Evolutionary conservation across 1,140 invertebrate genomes (phyloP), one percentile per base, ranked within the genome.

Genomic region (Hydropsyche tenuis): DNA sequence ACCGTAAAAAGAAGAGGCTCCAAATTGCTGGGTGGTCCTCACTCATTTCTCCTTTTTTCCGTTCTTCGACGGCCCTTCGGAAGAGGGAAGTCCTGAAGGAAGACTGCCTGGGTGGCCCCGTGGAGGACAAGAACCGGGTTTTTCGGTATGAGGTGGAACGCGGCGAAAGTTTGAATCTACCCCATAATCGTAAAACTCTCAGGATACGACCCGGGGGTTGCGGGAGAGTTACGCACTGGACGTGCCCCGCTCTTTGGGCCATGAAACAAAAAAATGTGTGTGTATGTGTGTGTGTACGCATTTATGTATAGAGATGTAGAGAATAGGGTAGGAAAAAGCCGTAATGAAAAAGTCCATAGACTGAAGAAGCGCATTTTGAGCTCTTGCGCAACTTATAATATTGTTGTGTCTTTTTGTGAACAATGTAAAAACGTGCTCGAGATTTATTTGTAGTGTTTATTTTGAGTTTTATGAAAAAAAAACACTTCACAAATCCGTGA

Each of bases 111-210:
- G 9, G 62, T 64, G 27, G 18, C 4, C 16, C 30, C 23, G 1
- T 48, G 56, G 22, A 20, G 16, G 18, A 16, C 56, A 12, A 14
- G 56, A 14, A 62, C 65, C 42, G 23, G 30, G 30, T 37, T 68
- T 48, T 48, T 30, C 45, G 42, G 65, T 68, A 62, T 43, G 63
- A 16, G 56, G 56, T 22, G 56, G 22, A 60, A 60, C 56, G 37
- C 72, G 56, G 30, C 53, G 62, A 66, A 73, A 76, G 72, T 76
- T 76, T 73, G 72, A 76, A 76, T 76, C 30, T 73, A 63, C 56
- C 25, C 75, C 72, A 73, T 76, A 76, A 76, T 76, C 75, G 72
- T 76, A 76, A 76, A 76, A 73, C 72, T 73, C 75, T 75, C 70
- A 69, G 56, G 65, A 69, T 69, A 70, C 73, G 73, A 46, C 53